These are phyloP conservation scores for Dolichomitus sp. DNA, from an alignment of 2,888 invertebrate genomes.

Conservation along the genomic window DNA sequence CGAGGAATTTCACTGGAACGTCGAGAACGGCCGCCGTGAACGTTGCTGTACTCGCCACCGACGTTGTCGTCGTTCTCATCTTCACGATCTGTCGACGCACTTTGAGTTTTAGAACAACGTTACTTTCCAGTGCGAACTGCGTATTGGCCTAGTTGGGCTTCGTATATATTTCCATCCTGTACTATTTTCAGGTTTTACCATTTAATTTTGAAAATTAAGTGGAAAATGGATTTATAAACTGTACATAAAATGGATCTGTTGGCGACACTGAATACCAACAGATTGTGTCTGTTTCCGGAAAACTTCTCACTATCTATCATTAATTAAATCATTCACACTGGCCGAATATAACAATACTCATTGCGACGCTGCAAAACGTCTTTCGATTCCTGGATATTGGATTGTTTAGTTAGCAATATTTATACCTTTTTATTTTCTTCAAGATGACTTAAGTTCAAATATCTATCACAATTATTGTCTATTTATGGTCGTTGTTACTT, in stretches of 20 bases:
- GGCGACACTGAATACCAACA: no score
- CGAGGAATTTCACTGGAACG: conserved; percentile 84
- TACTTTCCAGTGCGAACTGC: not conserved
- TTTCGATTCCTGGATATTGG: not conserved
- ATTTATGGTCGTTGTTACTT: not conserved
- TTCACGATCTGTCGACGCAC: conserved; percentile 49
- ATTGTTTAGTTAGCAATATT: conserved; percentile 2
- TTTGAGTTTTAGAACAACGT: conserved; percentile 17
- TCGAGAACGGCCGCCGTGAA: conserved; percentile 68
- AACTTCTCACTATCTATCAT: not conserved
- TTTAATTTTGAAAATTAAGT: not conserved
- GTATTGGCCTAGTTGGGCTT: not conserved
- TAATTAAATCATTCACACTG: conserved; percentile 8
- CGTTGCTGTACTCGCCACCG: conserved; percentile 74
- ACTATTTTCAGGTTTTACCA: not conserved
- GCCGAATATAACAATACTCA: no score
- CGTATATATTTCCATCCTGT: not conserved
- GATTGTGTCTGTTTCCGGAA: not conserved
- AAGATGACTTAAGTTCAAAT: not conserved
- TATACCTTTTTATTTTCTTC: not conserved
- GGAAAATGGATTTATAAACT: no score
- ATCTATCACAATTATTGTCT: not conserved
- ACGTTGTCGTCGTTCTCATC: conserved; percentile 77
- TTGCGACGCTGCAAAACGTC: not conserved
- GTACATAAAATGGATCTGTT: no score